phyloP scores from a whole-genome alignment of 2,888 invertebrate species.

The Ellobium chinense region DNA sequence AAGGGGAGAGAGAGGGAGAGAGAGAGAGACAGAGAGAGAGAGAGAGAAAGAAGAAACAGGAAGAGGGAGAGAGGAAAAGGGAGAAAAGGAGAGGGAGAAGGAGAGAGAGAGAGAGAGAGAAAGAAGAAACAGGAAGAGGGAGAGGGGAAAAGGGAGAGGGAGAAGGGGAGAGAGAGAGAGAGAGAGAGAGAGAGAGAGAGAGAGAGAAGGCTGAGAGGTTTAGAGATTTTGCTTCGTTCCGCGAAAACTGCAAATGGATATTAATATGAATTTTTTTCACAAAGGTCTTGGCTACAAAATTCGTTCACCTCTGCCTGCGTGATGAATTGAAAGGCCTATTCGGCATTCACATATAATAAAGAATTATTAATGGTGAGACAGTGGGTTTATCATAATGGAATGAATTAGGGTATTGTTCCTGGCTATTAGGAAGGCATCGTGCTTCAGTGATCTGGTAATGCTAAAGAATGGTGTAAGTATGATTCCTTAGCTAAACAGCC shows the following conservation, averaged over 20 bases:
- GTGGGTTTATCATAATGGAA: background rate
- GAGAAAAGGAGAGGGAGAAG: background rate
- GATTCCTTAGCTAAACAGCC: background rate
- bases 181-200: no score
- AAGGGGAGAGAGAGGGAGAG: background rate
- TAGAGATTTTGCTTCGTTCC: no score
- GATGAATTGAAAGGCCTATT: no score
- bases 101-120: constrained; percentile 4
- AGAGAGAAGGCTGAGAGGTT: no score
- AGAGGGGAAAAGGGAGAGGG: no score
- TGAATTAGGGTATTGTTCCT: background rate
- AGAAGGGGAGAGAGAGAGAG: no score
- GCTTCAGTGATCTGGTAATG: background rate
- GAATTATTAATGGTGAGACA: background rate
- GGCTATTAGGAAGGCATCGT: background rate
- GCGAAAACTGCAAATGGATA: no score
- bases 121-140: no score
- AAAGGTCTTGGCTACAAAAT: no score
- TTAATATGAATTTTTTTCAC: no score
- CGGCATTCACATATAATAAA: no score
- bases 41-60: background rate
- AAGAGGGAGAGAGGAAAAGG: background rate
- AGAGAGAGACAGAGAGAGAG: background rate
- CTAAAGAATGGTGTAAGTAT: background rate
- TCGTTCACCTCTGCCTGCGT: no score